Conservation (phyloP, 2,113 vertebrate species). For the Apus apus region DNA sequence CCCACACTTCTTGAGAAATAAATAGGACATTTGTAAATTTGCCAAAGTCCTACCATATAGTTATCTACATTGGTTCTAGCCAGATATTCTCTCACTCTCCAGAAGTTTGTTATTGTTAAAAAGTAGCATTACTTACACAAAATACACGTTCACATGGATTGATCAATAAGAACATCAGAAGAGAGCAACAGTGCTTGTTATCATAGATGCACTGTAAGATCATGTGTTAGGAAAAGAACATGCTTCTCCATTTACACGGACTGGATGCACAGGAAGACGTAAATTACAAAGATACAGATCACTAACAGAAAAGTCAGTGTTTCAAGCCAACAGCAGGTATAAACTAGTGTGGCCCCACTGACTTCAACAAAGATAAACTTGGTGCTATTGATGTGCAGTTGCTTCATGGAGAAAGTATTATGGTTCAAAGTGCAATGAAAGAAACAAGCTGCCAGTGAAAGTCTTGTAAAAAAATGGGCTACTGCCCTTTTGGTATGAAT, state of each 20-base stretch:
- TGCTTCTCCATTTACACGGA: neutral
- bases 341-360: neutral
- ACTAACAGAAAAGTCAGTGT: neutral
- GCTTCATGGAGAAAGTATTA: neutral
- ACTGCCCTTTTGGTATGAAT: neutral
- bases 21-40: neutral
- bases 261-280: neutral
- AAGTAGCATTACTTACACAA: neutral
- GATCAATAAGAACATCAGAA: neutral
- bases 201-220: fast-evolving
- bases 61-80: neutral
- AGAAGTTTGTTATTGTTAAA: neutral
- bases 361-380: neutral
- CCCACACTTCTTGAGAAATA: neutral
- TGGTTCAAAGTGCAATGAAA: neutral
- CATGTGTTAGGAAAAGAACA: neutral
- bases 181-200: neutral
- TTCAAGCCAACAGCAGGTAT: neutral
- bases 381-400: neutral
- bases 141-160: neutral
- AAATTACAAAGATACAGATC: neutral
- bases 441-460: neutral
- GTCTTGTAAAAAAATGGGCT: neutral
- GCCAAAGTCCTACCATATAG: neutral
- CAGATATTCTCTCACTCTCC: neutral